Conservation (phyloP, 2,113 vertebrate genomes). For the Gasterosteus aculeatus region DNA sequence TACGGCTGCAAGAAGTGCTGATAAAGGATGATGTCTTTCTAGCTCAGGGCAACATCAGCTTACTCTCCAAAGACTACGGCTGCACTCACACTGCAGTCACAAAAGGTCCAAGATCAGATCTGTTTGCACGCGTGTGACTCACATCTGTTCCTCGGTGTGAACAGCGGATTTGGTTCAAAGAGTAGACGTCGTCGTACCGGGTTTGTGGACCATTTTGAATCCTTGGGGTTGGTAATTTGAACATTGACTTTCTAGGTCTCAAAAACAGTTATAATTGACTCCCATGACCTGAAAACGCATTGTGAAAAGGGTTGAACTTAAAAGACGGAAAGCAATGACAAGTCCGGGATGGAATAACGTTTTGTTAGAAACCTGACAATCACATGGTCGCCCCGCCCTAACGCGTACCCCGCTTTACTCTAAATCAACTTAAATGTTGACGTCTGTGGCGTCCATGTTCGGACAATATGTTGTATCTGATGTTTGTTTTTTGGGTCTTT, state of each 20-base stretch:
- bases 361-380: too few species aligned
- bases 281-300: not conserved
- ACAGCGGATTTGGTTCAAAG: not conserved
- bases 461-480: not conserved
- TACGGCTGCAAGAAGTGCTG: conserved; percentile 50
- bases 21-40: conserved; percentile 41
- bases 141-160: not conserved
- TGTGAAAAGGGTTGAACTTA: not conserved
- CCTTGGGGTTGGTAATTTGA: not conserved
- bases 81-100: not conserved
- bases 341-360: not conserved
- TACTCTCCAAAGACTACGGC: conserved; percentile 7
- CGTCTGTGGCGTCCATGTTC: not conserved
- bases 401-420: not conserved
- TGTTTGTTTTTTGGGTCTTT: not conserved
- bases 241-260: not conserved
- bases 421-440: not conserved
- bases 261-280: not conserved
- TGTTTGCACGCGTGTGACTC: not conserved
- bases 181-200: too few species aligned
- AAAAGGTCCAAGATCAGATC: not conserved
- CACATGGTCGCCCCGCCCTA: too few species aligned
- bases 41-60: conserved; percentile 25
- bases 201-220: not conserved
- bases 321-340: not conserved